Evolutionary conservation across 2,888 invertebrate species (phyloP), one percentile per base, ranked within the genome.

Genomic region (Apomyelois bistriatella): DNA sequence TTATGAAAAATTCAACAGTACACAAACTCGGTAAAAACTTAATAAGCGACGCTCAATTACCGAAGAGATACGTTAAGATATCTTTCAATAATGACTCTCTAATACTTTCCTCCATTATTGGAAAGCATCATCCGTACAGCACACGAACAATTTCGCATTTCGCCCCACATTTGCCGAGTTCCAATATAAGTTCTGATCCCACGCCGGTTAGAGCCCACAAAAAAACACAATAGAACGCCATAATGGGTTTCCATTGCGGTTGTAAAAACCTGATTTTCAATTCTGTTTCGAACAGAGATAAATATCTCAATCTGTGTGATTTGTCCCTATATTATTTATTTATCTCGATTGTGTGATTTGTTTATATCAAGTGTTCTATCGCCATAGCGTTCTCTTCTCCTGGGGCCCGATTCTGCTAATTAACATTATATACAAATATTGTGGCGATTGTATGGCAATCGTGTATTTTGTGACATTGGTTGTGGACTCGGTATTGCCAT

Each of bases 41-140:
- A 43, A 30, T 15, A 17, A 30, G 12, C 30, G 13, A 30, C 13
- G 43, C 13, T 30, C 43, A 30, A 30, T 43, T n/a, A 30, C 28
- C 43, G 43, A 30, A 43, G 28, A 43, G 43, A 43, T 28, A 6
- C 13, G 28, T 30, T 30, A n/a, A 22, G 30, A 43, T 43, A 43
- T 28, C 30, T 43, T 7, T 7, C 10, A 38, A 51, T 48, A 53
- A n/a, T 36, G 47, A 37, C 40, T 43, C 17, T 38, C 50, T 43
- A 22, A 22, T 22, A 30, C 43, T 43, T 43, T 43, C 43, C 43
- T 43, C 13, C 43, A 43, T 38, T 30, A 43, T 12, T 28, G 42
- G 42, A 43, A 13, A 30, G 30, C 43, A 30, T 28, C 12, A 7
- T 12, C 9, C 43, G 30, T 28, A 28, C 7, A 5, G 17, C 16